phyloP scores from a whole-genome alignment of 2,113 vertebrate genomes.

The Reinhardtius hippoglossoides region DNA sequence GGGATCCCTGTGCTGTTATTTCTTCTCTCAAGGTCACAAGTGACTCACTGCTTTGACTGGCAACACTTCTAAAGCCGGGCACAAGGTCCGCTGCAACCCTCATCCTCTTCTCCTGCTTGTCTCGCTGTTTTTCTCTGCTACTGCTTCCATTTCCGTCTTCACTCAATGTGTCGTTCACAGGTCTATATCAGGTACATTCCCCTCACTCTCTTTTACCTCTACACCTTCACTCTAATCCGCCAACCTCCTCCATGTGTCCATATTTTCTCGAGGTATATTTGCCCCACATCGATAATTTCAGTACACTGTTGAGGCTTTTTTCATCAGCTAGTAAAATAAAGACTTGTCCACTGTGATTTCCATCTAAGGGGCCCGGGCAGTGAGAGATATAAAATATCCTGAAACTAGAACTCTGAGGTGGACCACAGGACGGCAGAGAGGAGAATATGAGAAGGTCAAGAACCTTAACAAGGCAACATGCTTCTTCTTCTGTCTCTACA shows the following conservation, averaged over 20 bases:
- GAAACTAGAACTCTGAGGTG: slow-evolving; percentile 71
- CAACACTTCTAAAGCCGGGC: slow-evolving; percentile 54
- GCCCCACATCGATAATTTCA: slow-evolving; percentile 51
- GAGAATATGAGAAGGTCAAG: slow-evolving; percentile 78
- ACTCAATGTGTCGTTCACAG: slow-evolving; percentile 1
- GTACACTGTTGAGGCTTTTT: slow-evolving; percentile 56
- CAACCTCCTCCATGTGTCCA: background rate
- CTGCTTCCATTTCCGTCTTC: slow-evolving; percentile 19
- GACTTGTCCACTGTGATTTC: slow-evolving; percentile 69
- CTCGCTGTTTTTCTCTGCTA: slow-evolving; percentile 22
- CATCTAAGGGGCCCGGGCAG: slow-evolving; percentile 55
- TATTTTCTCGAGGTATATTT: slow-evolving; percentile 23
- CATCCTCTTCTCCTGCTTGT: slow-evolving; percentile 34
- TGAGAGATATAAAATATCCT: slow-evolving; percentile 63
- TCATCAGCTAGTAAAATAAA: slow-evolving; percentile 69
- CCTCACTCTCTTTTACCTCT: background rate
- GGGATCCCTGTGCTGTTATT: slow-evolving; percentile 78
- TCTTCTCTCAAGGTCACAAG: slow-evolving; percentile 72
- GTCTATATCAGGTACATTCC: background rate
- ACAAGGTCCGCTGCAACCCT: slow-evolving; percentile 45
- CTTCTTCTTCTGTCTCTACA: slow-evolving; percentile 57
- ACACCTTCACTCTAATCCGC: background rate
- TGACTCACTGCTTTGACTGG: slow-evolving; percentile 79
- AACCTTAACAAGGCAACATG: slow-evolving; percentile 65
- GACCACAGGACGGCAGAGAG: slow-evolving; percentile 67